Percentiles rank a stretch among this genome's conserved stretches.
Evolutionary conservation across 2,797 vertebrate species (phyloP).

Genomic region (Myotis vivesi): DNA sequence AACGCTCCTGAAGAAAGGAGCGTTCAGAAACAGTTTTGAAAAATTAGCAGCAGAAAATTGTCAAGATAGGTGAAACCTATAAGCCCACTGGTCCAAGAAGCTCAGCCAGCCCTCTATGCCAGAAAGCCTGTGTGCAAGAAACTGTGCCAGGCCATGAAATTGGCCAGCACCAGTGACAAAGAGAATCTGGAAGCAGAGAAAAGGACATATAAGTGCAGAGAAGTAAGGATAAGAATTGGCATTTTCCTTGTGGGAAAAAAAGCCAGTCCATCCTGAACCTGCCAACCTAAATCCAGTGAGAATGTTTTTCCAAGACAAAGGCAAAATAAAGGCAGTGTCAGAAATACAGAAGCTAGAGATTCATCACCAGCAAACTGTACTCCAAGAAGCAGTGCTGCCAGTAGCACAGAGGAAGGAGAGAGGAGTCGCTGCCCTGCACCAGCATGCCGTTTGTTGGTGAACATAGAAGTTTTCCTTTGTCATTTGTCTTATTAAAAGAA

Average conservation of each 20-base stretch:
- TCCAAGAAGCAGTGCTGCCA: background rate
- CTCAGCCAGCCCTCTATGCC: background rate
- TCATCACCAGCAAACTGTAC: background rate
- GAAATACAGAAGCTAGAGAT: background rate
- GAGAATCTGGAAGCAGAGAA: background rate
- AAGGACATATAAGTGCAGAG: background rate
- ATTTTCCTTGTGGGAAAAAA: background rate
- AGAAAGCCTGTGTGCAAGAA: background rate
- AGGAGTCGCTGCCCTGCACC: background rate
- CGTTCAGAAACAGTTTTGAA: background rate
- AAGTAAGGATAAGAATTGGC: background rate
- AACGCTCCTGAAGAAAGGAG: background rate
- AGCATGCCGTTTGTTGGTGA: background rate
- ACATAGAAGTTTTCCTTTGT: background rate
- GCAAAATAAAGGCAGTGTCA: background rate
- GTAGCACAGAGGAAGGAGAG: background rate
- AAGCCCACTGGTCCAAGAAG: background rate
- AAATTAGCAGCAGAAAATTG: background rate
- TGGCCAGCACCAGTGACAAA: background rate
- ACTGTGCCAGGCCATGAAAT: too few species aligned
- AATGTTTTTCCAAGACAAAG: background rate
- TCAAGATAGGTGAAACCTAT: background rate
- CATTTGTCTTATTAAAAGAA: background rate
- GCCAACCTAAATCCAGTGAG: background rate
- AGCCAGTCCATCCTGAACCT: background rate